Evolutionary conservation across 2,113 vertebrate genomes (phyloP).

Genomic region (Nanorana parkeri): DNA sequence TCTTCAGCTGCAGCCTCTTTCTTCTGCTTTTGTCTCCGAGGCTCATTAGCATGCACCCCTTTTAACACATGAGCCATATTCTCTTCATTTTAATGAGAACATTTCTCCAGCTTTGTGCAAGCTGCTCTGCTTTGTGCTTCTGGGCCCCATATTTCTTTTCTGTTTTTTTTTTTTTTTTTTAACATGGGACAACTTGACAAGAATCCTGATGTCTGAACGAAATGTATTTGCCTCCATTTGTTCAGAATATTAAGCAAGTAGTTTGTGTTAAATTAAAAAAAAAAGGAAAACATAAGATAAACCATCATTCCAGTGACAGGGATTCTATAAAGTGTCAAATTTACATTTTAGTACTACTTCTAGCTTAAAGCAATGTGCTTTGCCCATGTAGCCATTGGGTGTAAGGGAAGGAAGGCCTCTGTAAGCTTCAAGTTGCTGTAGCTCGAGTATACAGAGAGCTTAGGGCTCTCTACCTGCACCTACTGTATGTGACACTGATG

Average conservation of each 20-base stretch:
- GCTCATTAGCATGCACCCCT: constrained; percentile 27
- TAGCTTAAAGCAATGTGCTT: no score
- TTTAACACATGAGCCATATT: constrained; percentile 1
- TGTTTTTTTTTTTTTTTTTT: constrained; percentile 14
- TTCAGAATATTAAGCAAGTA: not conserved
- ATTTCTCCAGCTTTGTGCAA: constrained; percentile 37
- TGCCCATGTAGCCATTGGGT: no score
- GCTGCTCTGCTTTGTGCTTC: constrained; percentile 35
- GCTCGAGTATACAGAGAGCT: no score
- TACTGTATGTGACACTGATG: no score
- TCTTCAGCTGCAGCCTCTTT: constrained; percentile 2
- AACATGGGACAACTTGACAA: constrained; percentile 7
- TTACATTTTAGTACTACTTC: no score
- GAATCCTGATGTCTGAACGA: not conserved
- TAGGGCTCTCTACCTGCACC: no score
- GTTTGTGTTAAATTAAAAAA: not conserved
- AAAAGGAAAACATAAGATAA: no score
- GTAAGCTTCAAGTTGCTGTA: no score
- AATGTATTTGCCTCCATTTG: not conserved
- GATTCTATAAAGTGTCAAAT: no score
- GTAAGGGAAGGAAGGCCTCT: no score
- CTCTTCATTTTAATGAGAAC: constrained; percentile 22
- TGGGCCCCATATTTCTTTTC: not conserved
- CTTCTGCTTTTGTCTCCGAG: constrained; percentile 22
- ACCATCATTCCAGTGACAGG: no score